Base-by-base conservation (phyloP, 2,113 vertebrate species). In the Ochotona curzoniae region DNA sequence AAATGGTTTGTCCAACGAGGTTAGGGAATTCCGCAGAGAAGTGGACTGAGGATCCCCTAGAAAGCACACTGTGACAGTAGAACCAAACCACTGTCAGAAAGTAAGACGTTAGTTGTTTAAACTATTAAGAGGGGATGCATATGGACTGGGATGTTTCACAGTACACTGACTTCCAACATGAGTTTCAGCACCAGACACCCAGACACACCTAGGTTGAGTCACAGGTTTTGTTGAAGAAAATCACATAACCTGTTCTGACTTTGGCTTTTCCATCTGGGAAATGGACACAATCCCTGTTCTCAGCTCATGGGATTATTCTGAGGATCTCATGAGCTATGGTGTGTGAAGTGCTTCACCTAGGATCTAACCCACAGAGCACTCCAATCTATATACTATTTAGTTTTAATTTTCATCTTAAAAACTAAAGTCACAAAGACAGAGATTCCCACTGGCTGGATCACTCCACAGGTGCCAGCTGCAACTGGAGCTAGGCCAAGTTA, bases 1-100 rank as follows among this genome's bases (percentile, higher is more conserved):
- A 92, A 86, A 89, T 74, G 18, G 11, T 49, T 83, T 89, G 60
- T 85, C 84, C 75, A 66, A 64, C 21, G 64, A 93, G 67, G 38
- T 25, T 83, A 32, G 63, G 71, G 66, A 88, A 94, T 44, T 6
- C n/a, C n/a, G 49, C 25, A 71, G 30, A 81, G 23, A 86, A 80
- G 51, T 54, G 30, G 18, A 91, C 60, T 90, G 44, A 76, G 26
- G 20, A 49, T 60, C 17, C 38, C n/a, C 13, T 21, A 17, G 17
- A 26, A 26, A 54, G 32, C n/a, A 26, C 12, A 67, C 49, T 49
- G 0, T 70, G 35, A 76, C 1, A 49, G 32, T 38, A 38, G 60
- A 94, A 47, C 26, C 30, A 25, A 73, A 28, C 51, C 54, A 51
- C 23, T 12, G 60, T 91, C 66, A 87, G 84, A 93, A 93, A 61